Percentiles rank a stretch among this genome's conserved stretches.
phyloP scores from a whole-genome alignment of 2,888 invertebrate genomes.

The Leptothorax acervorum region DNA sequence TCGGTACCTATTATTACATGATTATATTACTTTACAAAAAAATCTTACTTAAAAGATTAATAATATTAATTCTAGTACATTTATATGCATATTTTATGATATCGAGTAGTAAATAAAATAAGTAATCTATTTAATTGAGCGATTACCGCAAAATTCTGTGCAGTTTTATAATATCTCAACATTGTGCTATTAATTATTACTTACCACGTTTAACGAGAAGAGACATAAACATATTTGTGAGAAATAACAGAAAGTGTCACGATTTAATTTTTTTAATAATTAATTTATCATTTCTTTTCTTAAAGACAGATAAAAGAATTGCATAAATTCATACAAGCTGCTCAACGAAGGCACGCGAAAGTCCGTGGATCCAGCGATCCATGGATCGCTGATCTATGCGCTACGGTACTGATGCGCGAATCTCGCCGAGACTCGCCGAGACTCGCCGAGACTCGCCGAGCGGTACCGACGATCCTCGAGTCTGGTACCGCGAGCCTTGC shows the following conservation, averaged over 20 bases:
- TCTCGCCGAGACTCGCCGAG: conserved; percentile 62
- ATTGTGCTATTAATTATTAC: not conserved
- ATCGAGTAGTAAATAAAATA: not conserved
- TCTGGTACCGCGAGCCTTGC: not conserved
- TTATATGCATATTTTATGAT: not conserved
- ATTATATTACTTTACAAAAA: no score
- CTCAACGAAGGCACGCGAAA: not conserved
- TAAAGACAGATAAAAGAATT: not conserved
- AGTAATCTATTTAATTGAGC: not conserved
- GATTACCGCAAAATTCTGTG: not conserved
- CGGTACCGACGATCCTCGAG: conserved; percentile 19
- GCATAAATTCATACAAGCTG: not conserved
- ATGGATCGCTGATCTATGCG: conserved; percentile 19
- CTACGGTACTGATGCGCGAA: conserved; percentile 53
- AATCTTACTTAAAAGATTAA: not conserved
- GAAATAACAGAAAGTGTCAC: not conserved
- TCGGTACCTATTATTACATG: no score
- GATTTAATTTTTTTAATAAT: not conserved
- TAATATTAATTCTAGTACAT: not conserved
- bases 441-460: conserved; percentile 8
- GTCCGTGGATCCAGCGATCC: not conserved
- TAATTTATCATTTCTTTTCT: not conserved
- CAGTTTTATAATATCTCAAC: no score
- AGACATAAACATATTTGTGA: not conserved
- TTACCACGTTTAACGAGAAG: not conserved